phyloP scores from a whole-genome alignment of 2,888 invertebrate genomes.

The Hypolimnas misippus region DNA sequence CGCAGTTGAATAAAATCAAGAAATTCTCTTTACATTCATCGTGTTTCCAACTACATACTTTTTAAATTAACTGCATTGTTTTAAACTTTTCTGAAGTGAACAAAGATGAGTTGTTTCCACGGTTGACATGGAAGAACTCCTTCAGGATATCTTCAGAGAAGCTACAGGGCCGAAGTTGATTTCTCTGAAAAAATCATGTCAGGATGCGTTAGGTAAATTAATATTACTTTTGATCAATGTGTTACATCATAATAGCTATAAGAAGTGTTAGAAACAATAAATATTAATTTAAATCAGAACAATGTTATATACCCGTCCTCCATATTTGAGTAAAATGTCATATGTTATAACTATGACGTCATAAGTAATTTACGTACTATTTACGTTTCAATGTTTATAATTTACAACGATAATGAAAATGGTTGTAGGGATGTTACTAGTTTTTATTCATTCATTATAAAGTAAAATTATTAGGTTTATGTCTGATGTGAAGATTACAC shows the following conservation, averaged over 20 bases:
- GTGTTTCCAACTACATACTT: background rate
- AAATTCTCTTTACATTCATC: background rate
- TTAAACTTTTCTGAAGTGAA: conserved; percentile 5
- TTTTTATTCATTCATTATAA: background rate
- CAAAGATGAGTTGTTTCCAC: conserved; percentile 44
- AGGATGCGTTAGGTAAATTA: conserved; percentile 91
- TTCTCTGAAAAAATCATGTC: conserved; percentile 90
- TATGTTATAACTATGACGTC: conserved; percentile 7
- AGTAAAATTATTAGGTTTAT: no score
- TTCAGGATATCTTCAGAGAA: conserved; percentile 93
- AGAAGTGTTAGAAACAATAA: background rate
- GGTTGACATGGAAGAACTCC: conserved; percentile 91
- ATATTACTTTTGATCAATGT: background rate
- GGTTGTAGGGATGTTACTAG: background rate
- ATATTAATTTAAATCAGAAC: no score
- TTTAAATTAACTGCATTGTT: conserved; percentile 2
- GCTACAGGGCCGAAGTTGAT: conserved; percentile 91
- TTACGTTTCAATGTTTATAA: conserved; percentile 2
- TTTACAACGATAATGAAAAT: background rate
- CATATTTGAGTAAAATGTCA: conserved; percentile 6
- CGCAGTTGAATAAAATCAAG: conserved; percentile 33
- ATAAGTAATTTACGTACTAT: background rate
- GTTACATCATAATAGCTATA: background rate
- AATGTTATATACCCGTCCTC: background rate
- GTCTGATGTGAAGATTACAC: no score